Evolutionary conservation across 2,888 invertebrate genomes (phyloP).

Genomic region (Drosophila robusta): DNA sequence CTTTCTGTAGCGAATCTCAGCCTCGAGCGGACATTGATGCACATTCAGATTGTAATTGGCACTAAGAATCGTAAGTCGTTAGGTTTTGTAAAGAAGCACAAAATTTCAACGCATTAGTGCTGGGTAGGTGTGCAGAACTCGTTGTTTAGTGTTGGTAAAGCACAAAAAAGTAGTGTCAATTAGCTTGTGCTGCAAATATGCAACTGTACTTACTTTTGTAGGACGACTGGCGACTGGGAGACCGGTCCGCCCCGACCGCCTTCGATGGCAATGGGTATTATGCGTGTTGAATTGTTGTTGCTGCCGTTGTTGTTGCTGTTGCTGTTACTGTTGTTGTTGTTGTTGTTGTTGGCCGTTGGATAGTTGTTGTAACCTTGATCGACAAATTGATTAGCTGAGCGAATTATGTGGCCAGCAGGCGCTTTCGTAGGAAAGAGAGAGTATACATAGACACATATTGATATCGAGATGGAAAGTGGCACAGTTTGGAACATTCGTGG

Average conservation of each 20-base stretch:
- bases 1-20: constrained; percentile 84
- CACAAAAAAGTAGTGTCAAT: constrained; percentile 50
- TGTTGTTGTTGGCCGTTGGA: constrained; percentile 55
- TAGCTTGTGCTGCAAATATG: neutral
- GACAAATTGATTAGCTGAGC: constrained; percentile 85
- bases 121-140: constrained; percentile 33
- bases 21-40: constrained; percentile 85
- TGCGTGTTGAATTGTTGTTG: constrained; percentile 83
- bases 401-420: constrained; percentile 82
- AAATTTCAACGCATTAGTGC: constrained; percentile 71
- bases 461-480: constrained; percentile 70
- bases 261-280: constrained; percentile 88
- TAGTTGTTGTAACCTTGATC: constrained; percentile 85
- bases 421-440: constrained; percentile 79
- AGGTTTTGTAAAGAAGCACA: constrained; percentile 64
- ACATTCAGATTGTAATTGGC: constrained; percentile 84
- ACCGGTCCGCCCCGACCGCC: constrained; percentile 83
- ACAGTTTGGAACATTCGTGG: constrained; percentile 35
- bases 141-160: constrained; percentile 59
- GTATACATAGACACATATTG: constrained; percentile 78
- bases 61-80: constrained; percentile 71
- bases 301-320: constrained; percentile 35
- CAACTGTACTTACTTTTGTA: constrained; percentile 84
- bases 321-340: constrained; percentile 37
- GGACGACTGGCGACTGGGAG: constrained; percentile 82